These are phyloP conservation scores for Hapalemur alaotrensis DNA, from an alignment of 2,797 vertebrate species.

Conservation along the genomic window DNA sequence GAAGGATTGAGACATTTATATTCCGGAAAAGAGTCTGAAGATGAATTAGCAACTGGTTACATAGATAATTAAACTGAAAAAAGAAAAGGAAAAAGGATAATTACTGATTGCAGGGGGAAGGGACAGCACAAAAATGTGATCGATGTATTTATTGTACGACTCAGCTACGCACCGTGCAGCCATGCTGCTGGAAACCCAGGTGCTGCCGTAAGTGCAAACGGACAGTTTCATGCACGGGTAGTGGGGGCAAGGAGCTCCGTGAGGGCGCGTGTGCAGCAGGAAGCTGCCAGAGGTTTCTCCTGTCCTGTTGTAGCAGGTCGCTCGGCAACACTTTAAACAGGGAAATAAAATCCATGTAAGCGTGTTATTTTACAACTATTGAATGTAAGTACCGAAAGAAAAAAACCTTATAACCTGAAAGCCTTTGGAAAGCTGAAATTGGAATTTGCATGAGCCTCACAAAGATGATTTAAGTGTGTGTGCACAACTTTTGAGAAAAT, in stretches of 20 bases:
- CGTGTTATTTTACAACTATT: background rate
- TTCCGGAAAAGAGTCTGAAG: background rate
- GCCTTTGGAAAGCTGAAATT: background rate
- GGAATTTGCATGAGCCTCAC: background rate
- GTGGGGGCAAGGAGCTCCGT: fast-evolving
- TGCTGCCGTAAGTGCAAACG: background rate
- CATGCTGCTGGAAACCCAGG: background rate
- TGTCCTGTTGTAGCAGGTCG: no score
- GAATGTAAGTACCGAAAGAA: background rate
- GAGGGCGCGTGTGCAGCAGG: fast-evolving
- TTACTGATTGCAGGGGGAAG: background rate
- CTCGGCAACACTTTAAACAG: background rate
- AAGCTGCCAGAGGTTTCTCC: background rate
- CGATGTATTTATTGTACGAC: no score
- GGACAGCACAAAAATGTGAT: background rate
- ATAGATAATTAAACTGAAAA: background rate
- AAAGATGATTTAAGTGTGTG: background rate
- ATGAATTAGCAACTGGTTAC: background rate
- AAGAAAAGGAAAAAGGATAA: background rate
- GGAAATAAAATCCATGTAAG: background rate
- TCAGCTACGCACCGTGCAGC: background rate
- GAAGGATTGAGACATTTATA: fast-evolving
- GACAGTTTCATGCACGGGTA: background rate
- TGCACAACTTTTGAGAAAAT: background rate
- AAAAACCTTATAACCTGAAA: background rate